Base-by-base conservation (phyloP, 2,888 invertebrate genomes). In the Nesidiocoris tenuis region DNA sequence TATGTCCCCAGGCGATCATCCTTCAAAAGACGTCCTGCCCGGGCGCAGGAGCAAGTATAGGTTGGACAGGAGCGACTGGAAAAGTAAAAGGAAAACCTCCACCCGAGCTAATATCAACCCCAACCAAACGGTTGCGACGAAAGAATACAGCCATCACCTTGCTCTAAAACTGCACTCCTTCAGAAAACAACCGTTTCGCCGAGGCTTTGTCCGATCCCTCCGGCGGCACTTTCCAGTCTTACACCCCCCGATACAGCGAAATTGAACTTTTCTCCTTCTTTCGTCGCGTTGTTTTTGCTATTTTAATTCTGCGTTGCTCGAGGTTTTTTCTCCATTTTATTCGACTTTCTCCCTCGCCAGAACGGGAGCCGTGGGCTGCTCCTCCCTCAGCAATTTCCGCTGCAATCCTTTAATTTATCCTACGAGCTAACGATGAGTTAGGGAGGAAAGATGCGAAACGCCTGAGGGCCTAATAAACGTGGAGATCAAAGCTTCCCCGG, bases 331-430 rank as follows among this genome's bases (percentile, higher is more conserved):
- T 39, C 39, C 39, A 39, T 12, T 39, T 39, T 39, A 39, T 39
- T 39, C 39, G 39, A 39, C 39, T 39, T 39, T 39, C 39, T 39
- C 12, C 39, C 39, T 39, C 5, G 12, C 5, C 3, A 39, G 39
- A 39, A 39, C 39, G 39, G 39, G 3, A 39, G 39, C 39, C 39
- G 39, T 39, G 39, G 39, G 39, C 39, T 12, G 39, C 12, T 39
- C 39, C 12, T 39, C 21, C 19, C n/a, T 21, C 22, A 17, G 67
- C 56, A 67, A 67, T 67, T 67, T 67, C 67, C 67, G 67, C 55
- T 67, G 67, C 67, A 67, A 67, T 67, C 56, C 67, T 67, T 67
- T 67, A 67, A 67, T 67, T 67, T 67, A 55, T 67, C 54, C 67
- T 39, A 55, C 55, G 67, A 55, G 55, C 67, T 56, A 67, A 67